Base-by-base conservation (phyloP, 2,797 vertebrate species). In the Periophthalmus magnuspinnatus region DNA sequence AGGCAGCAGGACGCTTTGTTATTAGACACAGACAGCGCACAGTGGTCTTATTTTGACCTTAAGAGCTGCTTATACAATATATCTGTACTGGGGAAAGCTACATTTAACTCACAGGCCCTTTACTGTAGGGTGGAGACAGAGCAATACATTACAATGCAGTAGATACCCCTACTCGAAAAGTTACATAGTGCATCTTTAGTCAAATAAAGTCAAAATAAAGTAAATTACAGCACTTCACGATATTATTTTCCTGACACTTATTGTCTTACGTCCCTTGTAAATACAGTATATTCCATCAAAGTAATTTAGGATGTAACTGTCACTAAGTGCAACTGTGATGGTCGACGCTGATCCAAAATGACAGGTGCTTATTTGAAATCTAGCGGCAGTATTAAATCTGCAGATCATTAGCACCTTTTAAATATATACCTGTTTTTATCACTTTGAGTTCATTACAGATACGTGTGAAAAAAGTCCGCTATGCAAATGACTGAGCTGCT, bases 341-440 rank as follows among this genome's bases (percentile, higher is more conserved):
- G 8, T 14, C 28, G 22, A 16, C 19, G 17, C 22, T 32, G 22
- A 24, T 48, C n/a, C 77, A 54, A 64, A 63, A 62, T 64, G 60
- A 82, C 83, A 84, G 71, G 67, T 84, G 72, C 78, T 78, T 80
- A 82, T 83, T 85, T 80, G 86, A 50, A 86, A 87, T 70, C 71
- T 65, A 88, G 81, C 65, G 67, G 16, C 60, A 64, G 63, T 66
- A 84, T 74, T 82, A 84, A 73, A 84, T 79, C 58, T 81, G 77
- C 83, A 81, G 80, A 88, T 92, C 85, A 92, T 93, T 92, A 93
- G 89, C 92, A 93, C 88, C 82, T 92, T 90, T 63, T 90, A 81
- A 86, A 88, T 77, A 82, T 77, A 82, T 91, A 91, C 88, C 83
- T 90, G 83, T 70, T 89, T 81, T 82, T 81, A 84, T 82, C 85